phyloP scores from a whole-genome alignment of 2,113 vertebrate species.

The Chaetodon trifascialis region DNA sequence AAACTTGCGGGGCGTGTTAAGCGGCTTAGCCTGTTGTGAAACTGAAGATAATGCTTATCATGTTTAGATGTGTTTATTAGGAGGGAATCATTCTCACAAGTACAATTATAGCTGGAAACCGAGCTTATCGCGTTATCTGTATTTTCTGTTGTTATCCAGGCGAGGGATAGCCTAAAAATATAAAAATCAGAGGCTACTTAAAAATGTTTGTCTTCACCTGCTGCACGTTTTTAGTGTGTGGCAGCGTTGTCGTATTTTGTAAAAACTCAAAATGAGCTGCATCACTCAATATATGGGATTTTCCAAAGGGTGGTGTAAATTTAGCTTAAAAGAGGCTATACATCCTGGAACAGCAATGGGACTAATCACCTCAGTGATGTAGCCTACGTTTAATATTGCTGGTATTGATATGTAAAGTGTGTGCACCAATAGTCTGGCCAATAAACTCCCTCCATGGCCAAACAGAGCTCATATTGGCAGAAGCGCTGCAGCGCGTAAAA shows the following conservation, averaged over 20 bases:
- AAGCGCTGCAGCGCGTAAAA: conserved; percentile 71
- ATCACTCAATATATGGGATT: not conserved
- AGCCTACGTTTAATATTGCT: conserved; percentile 70
- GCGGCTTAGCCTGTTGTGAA: conserved; percentile 39
- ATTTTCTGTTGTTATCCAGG: not conserved
- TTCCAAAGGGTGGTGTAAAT: conserved; percentile 27
- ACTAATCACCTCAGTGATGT: conserved; percentile 77
- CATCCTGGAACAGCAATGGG: conserved; percentile 33
- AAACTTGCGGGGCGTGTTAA: conserved; percentile 36
- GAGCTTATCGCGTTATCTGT: conserved; percentile 7
- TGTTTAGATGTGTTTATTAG: conserved; percentile 55
- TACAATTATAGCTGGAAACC: conserved; percentile 5
- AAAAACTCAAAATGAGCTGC: not conserved
- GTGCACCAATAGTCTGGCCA: conserved; percentile 67
- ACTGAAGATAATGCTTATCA: conserved; percentile 30
- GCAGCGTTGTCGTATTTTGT: not conserved
- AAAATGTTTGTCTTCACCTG: not conserved
- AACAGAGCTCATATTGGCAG: conserved; percentile 73
- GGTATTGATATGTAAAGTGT: conserved; percentile 85
- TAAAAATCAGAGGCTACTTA: not conserved
- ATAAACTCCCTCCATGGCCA: conserved; percentile 73
- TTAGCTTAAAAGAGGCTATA: not conserved
- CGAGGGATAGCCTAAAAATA: not conserved
- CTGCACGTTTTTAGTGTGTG: not conserved
- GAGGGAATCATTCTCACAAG: conserved; percentile 25